Percentiles rank a stretch among this genome's conserved stretches.
phyloP scores from a whole-genome alignment of 2,888 invertebrate genomes.

The Byasa hedistus region DNA sequence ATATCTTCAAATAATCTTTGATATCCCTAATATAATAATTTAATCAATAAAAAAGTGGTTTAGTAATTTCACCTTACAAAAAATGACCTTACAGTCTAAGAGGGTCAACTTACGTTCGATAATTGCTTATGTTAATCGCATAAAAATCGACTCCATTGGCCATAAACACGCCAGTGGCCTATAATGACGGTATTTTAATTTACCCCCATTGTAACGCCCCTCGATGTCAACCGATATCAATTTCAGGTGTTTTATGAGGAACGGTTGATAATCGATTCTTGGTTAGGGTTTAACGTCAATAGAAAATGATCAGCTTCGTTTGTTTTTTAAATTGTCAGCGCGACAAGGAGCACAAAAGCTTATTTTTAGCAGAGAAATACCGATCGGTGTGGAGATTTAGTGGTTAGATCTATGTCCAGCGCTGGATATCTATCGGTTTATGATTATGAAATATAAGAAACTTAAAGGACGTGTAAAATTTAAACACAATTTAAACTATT shows the following conservation, averaged over 20 bases:
- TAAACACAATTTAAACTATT: background rate
- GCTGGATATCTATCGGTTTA: too few relatives aligned
- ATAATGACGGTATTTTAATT: conserved; percentile 33
- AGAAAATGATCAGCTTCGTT: background rate
- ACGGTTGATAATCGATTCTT: background rate
- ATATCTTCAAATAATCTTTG: too few relatives aligned
- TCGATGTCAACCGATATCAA: conserved; percentile 16
- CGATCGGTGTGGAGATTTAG: too few relatives aligned
- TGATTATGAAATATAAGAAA: background rate
- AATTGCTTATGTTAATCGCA: conserved; percentile 54
- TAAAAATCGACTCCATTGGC: conserved; percentile 47
- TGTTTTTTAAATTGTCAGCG: background rate
- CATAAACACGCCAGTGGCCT: conserved; percentile 42
- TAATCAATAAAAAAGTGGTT: background rate
- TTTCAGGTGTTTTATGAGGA: conserved; percentile 4
- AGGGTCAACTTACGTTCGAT: conserved; percentile 37
- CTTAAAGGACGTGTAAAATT: background rate
- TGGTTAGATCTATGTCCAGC: too few relatives aligned
- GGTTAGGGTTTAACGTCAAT: background rate
- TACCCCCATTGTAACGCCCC: conserved; percentile 27
- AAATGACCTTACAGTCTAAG: conserved; percentile 30
- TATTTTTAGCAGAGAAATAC: too few relatives aligned
- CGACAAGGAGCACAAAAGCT: too few relatives aligned
- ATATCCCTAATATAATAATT: too few relatives aligned
- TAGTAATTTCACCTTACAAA: background rate